Evolutionary conservation across 2,113 vertebrate genomes (phyloP).

Genomic region (Ciconia maguari): DNA sequence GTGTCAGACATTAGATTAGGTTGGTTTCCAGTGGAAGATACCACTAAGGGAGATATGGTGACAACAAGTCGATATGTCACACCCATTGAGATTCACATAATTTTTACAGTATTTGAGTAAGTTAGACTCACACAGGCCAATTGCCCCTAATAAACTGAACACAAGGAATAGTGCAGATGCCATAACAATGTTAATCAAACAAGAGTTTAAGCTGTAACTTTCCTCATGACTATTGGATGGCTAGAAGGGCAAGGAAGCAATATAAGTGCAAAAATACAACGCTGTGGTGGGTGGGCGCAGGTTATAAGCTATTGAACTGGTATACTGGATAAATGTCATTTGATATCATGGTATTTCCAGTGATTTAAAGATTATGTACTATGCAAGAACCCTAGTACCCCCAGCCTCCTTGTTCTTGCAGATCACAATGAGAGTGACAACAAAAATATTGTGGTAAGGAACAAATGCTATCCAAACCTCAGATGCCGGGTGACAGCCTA

Average conservation of each 20-base stretch:
- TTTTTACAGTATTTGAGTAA: not conserved
- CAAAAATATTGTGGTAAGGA: not conserved
- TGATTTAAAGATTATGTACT: not conserved
- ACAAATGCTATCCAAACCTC: not conserved
- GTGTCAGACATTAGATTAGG: not conserved
- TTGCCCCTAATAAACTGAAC: not conserved
- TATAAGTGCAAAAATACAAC: not conserved
- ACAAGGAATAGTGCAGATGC: not conserved
- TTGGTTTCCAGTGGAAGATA: not conserved
- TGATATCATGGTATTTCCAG: not conserved
- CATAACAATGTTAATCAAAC: not conserved
- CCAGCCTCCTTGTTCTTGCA: not conserved
- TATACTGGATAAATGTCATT: not conserved
- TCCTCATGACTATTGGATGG: not conserved
- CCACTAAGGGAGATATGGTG: not conserved
- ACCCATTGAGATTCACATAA: not conserved
- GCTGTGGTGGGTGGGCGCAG: not conserved
- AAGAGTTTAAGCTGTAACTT: not conserved
- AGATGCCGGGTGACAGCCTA: not conserved
- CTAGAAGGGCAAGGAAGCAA: not conserved
- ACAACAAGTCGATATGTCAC: not conserved
- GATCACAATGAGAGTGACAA: not conserved
- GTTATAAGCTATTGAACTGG: not conserved
- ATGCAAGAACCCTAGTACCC: not conserved
- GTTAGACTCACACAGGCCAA: not conserved